Percentiles rank a stretch among this genome's conserved stretches.
Evolutionary conservation across 2,888 invertebrate genomes (phyloP).

Genomic region (Synergus itoensis): DNA sequence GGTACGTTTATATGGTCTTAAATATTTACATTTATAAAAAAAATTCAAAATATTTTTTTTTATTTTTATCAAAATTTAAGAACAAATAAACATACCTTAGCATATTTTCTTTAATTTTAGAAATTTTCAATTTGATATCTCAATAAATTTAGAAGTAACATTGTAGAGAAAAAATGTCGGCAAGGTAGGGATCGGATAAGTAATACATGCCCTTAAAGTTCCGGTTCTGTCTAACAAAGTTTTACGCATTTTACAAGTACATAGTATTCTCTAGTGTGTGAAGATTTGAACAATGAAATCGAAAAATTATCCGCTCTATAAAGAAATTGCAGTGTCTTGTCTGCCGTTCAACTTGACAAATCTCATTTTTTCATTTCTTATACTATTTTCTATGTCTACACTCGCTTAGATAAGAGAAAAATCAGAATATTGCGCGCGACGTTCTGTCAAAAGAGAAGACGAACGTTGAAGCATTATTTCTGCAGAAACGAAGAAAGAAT

Average conservation of each 20-base stretch:
- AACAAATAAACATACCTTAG: too few relatives aligned
- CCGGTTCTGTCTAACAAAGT: constrained; percentile 15
- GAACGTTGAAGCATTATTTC: constrained; percentile 57
- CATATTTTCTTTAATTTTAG: too few relatives aligned
- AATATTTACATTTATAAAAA: too few relatives aligned
- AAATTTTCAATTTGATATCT: too few relatives aligned
- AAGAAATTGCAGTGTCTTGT: constrained; percentile 15
- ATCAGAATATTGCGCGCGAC: not conserved
- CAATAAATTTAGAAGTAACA: too few relatives aligned
- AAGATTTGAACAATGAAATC: constrained; percentile 20
- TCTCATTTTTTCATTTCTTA: constrained; percentile 39
- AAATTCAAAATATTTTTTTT: too few relatives aligned
- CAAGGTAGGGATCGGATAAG: too few relatives aligned
- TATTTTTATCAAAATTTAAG: too few relatives aligned
- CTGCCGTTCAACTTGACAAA: constrained; percentile 30
- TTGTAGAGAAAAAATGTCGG: too few relatives aligned
- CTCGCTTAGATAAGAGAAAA: constrained; percentile 33
- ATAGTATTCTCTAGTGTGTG: constrained; percentile 27
- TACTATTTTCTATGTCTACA: constrained; percentile 38
- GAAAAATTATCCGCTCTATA: constrained; percentile 10
- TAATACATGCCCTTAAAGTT: not conserved
- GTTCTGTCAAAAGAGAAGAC: constrained; percentile 42
- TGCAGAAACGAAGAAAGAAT: constrained; percentile 40
- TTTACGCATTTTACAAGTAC: constrained; percentile 37
- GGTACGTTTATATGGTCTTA: too few relatives aligned